These are phyloP conservation scores for Ceryle rudis DNA, from an alignment of 2,797 vertebrate species.

Conservation along the genomic window DNA sequence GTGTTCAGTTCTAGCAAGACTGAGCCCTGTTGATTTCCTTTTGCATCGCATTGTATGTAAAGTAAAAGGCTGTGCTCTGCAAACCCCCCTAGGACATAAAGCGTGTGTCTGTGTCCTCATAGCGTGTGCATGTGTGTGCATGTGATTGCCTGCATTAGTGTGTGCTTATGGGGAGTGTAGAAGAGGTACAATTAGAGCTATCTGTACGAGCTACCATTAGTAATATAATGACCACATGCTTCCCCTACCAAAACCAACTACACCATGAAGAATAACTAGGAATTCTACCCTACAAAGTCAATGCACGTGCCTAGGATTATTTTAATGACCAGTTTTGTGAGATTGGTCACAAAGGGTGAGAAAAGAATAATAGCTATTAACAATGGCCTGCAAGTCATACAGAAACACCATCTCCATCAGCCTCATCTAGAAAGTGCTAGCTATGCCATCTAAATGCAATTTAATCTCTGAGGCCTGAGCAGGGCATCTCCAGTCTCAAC, in stretches of 20 bases:
- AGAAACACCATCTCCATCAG: neutral
- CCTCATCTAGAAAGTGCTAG: neutral
- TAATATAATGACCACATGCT: neutral
- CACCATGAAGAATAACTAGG: neutral
- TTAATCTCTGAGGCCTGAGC: neutral
- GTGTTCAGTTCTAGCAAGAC: neutral
- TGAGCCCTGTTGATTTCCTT: neutral
- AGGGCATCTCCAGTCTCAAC: neutral
- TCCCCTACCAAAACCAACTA: neutral
- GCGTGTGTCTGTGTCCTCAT: accelerated
- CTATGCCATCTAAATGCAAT: neutral
- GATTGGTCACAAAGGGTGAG: neutral
- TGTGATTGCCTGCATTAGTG: accelerated
- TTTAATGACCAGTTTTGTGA: neutral
- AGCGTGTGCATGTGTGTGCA: too few species aligned
- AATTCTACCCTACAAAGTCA: neutral
- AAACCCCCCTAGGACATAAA: neutral
- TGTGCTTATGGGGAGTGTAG: neutral
- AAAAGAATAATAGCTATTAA: neutral
- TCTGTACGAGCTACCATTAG: neutral
- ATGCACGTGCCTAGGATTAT: neutral
- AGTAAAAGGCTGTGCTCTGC: neutral
- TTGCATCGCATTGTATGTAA: neutral
- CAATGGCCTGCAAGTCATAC: neutral
- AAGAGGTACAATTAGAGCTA: neutral